Conservation (phyloP, 2,888 invertebrate species). For the Hipparchia semele region DNA sequence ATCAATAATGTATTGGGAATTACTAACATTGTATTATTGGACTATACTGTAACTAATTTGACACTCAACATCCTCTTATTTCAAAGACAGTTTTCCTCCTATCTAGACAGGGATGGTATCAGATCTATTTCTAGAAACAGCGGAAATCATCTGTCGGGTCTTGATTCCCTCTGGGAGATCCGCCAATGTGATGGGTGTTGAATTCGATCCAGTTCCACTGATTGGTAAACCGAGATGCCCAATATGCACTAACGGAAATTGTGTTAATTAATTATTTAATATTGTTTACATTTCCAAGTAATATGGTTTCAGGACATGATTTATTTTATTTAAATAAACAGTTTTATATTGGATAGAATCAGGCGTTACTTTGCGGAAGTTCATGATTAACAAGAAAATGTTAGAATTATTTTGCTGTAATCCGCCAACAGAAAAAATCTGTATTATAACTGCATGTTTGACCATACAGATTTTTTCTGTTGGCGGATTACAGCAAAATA, state of each 20-base stretch:
- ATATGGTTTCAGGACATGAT: background rate
- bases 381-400: too few relatives aligned
- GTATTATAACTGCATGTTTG: too few relatives aligned
- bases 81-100: constrained; percentile 9
- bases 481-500: too few relatives aligned
- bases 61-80: constrained; percentile 9
- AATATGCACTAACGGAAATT: constrained; percentile 54
- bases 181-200: constrained; percentile 70
- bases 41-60: background rate
- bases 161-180: constrained; percentile 71
- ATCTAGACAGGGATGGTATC: constrained; percentile 6
- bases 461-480: too few relatives aligned
- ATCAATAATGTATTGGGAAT: background rate
- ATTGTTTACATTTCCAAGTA: background rate
- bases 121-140: constrained; percentile 42
- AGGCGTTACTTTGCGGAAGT: too few relatives aligned
- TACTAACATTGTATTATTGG: background rate
- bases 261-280: constrained; percentile 53
- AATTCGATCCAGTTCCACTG: constrained; percentile 62
- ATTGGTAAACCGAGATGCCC: constrained; percentile 63
- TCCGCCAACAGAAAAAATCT: too few relatives aligned
- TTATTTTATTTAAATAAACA: background rate
- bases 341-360: too few relatives aligned
- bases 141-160: constrained; percentile 80
- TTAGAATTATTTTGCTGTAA: too few relatives aligned